Base-by-base conservation (phyloP, 1,140 invertebrate species). In the Brachionus manjavacas region DNA sequence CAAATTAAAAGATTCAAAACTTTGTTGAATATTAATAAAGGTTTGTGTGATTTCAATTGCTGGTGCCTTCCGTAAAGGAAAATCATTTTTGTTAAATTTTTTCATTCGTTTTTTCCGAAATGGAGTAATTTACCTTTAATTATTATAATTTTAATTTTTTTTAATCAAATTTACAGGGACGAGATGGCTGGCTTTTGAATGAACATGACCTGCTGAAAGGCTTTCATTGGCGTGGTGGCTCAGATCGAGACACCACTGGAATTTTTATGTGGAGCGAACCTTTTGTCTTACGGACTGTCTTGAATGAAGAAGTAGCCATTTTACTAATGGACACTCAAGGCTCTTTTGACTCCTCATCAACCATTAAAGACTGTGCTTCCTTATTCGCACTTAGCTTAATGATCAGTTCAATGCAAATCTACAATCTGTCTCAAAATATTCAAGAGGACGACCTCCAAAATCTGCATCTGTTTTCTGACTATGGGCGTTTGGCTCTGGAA, bases 31-130 rank as follows among this genome's bases (percentile, higher is more conserved):
- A 39, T 43, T 14, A 41, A 6, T 41, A 2, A 90, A 83, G 52
- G 23, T 96, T 1, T 95, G 95, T 43, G 94, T 99, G 43, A 93
- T 99, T 0, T 98, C 96, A 12, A 96, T 99, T 31, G 92, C 92
- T 41, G 98, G 97, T 84, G 96, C 96, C 28, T 99, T 99, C 89
- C 92, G 97, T 4, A 99, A 99, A 91, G 97, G 97, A 86, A 96
- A 96, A 90, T 95, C 94, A 39, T 96, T 96, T 89, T 90, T 96
- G 28, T 90, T 96, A 1, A 94, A 98, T 90, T 97, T 97, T 90
- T 96, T 97, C 88, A 91, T 97, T 2, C 91, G 95, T 86, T 97
- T 96, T 89, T 92, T 95, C 16, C 43, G 43, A 20, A 76, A 76
- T 46, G 72, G 72, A 49, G 72, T 76, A 76, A 74, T 23, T n/a